These are phyloP conservation scores for Formicarius rufipectus DNA, from an alignment of 2,113 vertebrate genomes.

Conservation along the genomic window DNA sequence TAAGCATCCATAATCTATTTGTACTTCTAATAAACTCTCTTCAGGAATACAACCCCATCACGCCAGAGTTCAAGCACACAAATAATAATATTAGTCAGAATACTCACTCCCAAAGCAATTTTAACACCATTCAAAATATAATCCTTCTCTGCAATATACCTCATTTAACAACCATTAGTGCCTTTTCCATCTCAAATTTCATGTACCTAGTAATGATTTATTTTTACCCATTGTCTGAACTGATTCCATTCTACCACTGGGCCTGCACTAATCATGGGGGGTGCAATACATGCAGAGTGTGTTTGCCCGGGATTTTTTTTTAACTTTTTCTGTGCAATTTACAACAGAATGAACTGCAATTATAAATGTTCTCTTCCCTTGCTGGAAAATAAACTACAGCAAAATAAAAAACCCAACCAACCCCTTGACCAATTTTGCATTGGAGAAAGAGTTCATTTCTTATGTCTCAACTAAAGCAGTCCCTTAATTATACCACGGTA, in stretches of 20 bases:
- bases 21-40: slow-evolving; percentile 38
- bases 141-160: slow-evolving; percentile 62
- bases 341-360: slow-evolving; percentile 35
- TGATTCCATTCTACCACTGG: slow-evolving; percentile 33
- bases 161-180: slow-evolving; percentile 72
- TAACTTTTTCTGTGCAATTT: neutral
- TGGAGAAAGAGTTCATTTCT: slow-evolving; percentile 8
- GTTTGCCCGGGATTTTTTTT: slow-evolving; percentile 29
- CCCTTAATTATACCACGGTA: slow-evolving; percentile 15
- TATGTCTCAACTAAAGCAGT: neutral
- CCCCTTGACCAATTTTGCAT: slow-evolving; percentile 6
- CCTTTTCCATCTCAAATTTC: slow-evolving; percentile 52
- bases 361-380: neutral
- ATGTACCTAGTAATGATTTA: slow-evolving; percentile 68
- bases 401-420: neutral
- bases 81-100: slow-evolving; percentile 58
- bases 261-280: slow-evolving; percentile 32
- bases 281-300: neutral
- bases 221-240: slow-evolving; percentile 64
- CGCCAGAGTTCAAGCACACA: slow-evolving; percentile 18
- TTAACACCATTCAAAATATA: slow-evolving; percentile 64
- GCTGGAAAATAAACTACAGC: neutral
- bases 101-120: slow-evolving; percentile 61
- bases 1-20: neutral
- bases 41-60: slow-evolving; percentile 22